Evolutionary conservation across 23 tunicate species (phyloP).

Genomic region (Botrylloides violaceus): DNA sequence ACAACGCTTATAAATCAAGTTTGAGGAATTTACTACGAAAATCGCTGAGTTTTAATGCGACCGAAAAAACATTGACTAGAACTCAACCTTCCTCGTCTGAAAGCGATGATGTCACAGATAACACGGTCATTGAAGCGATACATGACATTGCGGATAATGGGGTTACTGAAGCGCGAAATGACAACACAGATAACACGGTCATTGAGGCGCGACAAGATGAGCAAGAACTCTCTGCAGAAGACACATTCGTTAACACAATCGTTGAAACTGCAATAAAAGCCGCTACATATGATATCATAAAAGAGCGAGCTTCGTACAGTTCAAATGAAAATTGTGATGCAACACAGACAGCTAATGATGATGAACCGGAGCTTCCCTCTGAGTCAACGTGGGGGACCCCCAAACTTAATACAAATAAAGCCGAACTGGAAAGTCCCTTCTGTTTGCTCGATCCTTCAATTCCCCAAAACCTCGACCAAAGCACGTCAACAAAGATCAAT

Average conservation of each 20-base stretch:
- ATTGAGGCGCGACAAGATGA: not conserved
- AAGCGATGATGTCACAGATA: conserved; percentile 10
- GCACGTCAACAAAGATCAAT: conserved; percentile 22
- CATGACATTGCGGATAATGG: no score
- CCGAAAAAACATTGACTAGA: not conserved
- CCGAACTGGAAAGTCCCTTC: not conserved
- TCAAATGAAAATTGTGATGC: not conserved
- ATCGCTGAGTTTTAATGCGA: conserved; percentile 24
- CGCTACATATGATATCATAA: not conserved
- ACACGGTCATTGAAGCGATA: conserved; percentile 10
- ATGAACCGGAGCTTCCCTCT: no score
- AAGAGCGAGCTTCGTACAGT: not conserved
- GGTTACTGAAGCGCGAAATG: no score
- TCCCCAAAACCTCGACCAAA: not conserved
- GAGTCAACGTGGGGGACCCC: conserved; percentile 11
- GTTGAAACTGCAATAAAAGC: conserved; percentile 8
- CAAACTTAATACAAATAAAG: not conserved
- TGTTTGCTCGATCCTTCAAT: not conserved
- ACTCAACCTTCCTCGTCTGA: not conserved
- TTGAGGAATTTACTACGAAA: conserved; percentile 63
- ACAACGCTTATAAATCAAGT: conserved; percentile 49
- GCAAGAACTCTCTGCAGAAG: not conserved
- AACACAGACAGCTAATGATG: not conserved
- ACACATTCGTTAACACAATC: not conserved
- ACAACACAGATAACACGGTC: not conserved